Evolutionary conservation across 2,888 invertebrate species (phyloP).

Genomic region (Trichogramma evanescens): DNA sequence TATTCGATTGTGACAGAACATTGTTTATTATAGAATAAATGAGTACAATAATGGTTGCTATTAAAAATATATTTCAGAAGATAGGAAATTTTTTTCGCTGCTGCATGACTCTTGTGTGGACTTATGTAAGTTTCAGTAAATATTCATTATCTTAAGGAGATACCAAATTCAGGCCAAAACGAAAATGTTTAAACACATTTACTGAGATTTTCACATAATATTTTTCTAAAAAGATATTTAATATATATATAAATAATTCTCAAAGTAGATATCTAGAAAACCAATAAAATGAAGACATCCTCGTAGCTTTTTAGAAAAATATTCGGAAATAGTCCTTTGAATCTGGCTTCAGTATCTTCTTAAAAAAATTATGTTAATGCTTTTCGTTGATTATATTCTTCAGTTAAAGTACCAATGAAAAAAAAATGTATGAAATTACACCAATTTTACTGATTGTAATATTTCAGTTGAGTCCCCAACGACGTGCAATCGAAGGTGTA

Average conservation of each 20-base stretch:
- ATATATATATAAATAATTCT: neutral
- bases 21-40: conserved; percentile 2
- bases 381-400: neutral
- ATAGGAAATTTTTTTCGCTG: conserved; percentile 30
- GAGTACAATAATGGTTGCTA: conserved; percentile 20
- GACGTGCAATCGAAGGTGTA: no score
- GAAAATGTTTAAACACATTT: neutral
- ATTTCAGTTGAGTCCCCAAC: no score
- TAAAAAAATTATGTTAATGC: neutral
- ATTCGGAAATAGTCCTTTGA: neutral
- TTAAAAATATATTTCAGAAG: conserved; percentile 25
- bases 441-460: no score
- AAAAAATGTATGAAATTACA: no score
- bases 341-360: neutral
- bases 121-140: conserved; percentile 36
- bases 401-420: neutral
- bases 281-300: neutral
- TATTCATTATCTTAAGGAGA: conserved; percentile 11
- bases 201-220: neutral
- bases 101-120: conserved; percentile 32
- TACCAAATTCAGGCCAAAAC: conserved; percentile 2
- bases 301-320: neutral
- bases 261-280: neutral
- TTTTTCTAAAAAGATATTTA: neutral
- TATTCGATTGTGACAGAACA: no score